These are phyloP conservation scores for Actinemys pallida DNA, from an alignment of 2,113 vertebrate species.

Conservation along the genomic window DNA sequence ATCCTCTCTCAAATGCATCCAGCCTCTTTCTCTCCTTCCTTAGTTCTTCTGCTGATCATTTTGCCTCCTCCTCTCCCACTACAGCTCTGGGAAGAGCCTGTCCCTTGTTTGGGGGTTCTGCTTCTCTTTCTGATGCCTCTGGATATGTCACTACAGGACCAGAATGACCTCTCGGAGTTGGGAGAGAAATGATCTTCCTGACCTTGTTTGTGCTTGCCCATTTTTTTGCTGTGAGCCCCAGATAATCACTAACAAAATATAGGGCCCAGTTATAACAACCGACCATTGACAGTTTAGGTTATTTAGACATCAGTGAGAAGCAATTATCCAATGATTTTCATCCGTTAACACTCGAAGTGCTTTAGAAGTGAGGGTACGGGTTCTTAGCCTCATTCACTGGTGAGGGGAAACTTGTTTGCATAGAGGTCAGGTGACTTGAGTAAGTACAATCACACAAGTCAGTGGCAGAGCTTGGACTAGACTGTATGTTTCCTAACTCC, in stretches of 20 bases:
- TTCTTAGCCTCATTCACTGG: neutral
- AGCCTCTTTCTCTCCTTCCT: neutral
- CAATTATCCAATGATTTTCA: neutral
- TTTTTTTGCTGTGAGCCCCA: neutral
- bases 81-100: neutral
- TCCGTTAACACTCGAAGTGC: neutral
- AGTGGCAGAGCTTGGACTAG: no score
- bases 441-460: neutral
- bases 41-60: neutral
- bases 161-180: neutral
- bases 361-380: neutral
- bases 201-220: neutral
- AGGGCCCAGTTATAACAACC: neutral
- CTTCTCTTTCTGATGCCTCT: neutral
- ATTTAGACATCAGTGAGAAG: neutral
- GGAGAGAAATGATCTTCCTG: neutral
- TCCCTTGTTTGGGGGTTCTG: neutral
- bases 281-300: neutral
- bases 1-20: neutral
- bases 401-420: neutral
- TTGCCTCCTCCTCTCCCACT: neutral
- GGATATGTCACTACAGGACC: neutral
- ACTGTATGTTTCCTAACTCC: neutral
- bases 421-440: neutral
- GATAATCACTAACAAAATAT: neutral